Base-by-base conservation (phyloP, 1,140 invertebrate genomes). In the Glossosoma conforme region DNA sequence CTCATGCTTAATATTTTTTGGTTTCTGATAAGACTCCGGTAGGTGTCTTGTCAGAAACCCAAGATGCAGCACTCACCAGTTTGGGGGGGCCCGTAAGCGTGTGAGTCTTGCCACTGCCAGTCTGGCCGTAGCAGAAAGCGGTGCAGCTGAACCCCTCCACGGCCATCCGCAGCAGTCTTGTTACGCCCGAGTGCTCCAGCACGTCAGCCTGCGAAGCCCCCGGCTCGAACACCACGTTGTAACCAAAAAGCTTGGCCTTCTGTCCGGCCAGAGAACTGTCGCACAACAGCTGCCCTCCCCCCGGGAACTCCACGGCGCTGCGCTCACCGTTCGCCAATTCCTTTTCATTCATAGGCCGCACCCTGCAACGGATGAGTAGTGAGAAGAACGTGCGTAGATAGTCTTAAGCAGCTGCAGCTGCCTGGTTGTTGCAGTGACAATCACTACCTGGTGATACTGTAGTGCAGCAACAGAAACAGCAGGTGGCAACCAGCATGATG, bases 121-220 rank as follows among this genome's bases (percentile, higher is more conserved):
- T 98, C 72, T 98, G 94, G 32, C 95, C 95, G 70, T 98, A 98
- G 62, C 95, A 97, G 67, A 95, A 91, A 8, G 84, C 84, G 2
- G 95, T 98, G 54, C 91, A 91, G 52, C 90, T 91, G 68, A 95
- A 97, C 0, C 92, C 92, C 61, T 93, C 89, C 2, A 94, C 79
- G 9, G 90, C 89, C 89, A 94, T 94, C 63, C 93, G 89, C 44
- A 95, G 84, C 9, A 96, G 80, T 21, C 86, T 78, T 63, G 87
- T 89, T 24, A 93, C 79, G 1, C 90, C 89, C 2, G 83, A 90
- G 71, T 88, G 87, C 67, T 89, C 84, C 21, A 91, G 68, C 30
- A 91, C 79, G 61, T 87, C 87, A 56, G 81, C 78, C 69, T 95
- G 92, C 1, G 84, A 86, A 0, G 90, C 86, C 5, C 86, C 84